Conservation (phyloP, 1,140 invertebrate genomes). For the Palaemon carinicauda region DNA sequence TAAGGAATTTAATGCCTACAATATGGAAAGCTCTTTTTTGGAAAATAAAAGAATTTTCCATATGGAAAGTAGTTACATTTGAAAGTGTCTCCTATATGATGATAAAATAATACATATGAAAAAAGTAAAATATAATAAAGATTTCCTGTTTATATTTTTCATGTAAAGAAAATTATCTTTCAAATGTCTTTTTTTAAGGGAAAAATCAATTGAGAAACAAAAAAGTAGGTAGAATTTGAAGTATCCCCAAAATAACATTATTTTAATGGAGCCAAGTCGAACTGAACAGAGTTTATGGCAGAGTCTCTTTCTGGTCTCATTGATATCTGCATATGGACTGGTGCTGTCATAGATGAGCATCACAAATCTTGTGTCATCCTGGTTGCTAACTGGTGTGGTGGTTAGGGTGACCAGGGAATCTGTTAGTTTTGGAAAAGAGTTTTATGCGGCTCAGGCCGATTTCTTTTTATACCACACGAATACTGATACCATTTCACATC, state of each 20-base stretch:
- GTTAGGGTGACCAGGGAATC: background rate
- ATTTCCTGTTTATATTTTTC: too few species aligned
- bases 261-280: background rate
- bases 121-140: too few species aligned
- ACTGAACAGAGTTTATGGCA: background rate
- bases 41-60: too few species aligned
- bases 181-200: background rate
- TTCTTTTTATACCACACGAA: background rate
- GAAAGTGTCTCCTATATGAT: too few species aligned
- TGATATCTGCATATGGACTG: background rate
- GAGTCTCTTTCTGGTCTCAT: conserved; percentile 2
- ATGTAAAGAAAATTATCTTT: too few species aligned
- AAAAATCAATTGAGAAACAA: background rate
- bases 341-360: conserved; percentile 5
- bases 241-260: too few species aligned
- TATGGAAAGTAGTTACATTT: too few species aligned
- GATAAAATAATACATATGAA: too few species aligned
- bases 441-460: background rate
- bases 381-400: background rate
- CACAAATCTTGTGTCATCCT: background rate
- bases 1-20: too few species aligned
- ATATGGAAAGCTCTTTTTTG: too few species aligned
- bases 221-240: too few species aligned
- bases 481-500: background rate
- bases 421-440: background rate